phyloP scores from a whole-genome alignment of 2,797 vertebrate genomes.

The Stomatorhinus walkeri region DNA sequence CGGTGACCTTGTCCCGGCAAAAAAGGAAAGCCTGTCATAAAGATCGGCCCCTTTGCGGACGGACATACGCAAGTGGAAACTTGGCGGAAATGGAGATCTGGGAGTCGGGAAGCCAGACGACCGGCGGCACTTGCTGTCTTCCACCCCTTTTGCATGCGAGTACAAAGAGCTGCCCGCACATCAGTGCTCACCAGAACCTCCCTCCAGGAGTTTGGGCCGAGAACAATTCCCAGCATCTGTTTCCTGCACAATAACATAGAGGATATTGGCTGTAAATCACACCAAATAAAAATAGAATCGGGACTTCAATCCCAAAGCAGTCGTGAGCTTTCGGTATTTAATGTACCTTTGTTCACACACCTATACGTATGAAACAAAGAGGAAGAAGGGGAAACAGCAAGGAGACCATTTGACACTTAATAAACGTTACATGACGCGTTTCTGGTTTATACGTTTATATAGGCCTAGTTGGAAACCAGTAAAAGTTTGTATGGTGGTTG shows the following conservation, averaged over 20 bases:
- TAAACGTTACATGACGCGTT: conserved; percentile 9
- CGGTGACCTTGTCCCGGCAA: conserved; percentile 76
- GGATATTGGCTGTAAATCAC: conserved; percentile 86
- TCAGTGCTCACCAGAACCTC: conserved; percentile 69
- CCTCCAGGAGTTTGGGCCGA: conserved; percentile 79
- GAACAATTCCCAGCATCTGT: conserved; percentile 95
- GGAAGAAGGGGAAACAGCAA: background rate
- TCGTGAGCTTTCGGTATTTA: conserved; percentile 31
- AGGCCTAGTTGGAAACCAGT: background rate
- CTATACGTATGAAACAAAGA: conserved; percentile 13
- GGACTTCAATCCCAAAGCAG: conserved; percentile 57
- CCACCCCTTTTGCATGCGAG: conserved; percentile 75
- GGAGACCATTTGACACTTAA: conserved; percentile 16
- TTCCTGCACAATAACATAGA: conserved; percentile 87
- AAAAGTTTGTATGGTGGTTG: background rate
- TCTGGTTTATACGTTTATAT: background rate
- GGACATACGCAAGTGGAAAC: conserved; percentile 92
- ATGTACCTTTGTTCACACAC: conserved; percentile 20
- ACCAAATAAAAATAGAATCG: conserved; percentile 82
- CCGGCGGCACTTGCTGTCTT: conserved; percentile 73
- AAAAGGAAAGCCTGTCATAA: conserved; percentile 59
- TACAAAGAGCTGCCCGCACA: conserved; percentile 76
- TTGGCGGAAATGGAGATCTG: conserved; percentile 82
- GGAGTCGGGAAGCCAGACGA: conserved; percentile 75
- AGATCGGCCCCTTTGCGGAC: conserved; percentile 60